phyloP scores from a whole-genome alignment of 2,113 vertebrate genomes.

The Datnioides undecimradiatus region DNA sequence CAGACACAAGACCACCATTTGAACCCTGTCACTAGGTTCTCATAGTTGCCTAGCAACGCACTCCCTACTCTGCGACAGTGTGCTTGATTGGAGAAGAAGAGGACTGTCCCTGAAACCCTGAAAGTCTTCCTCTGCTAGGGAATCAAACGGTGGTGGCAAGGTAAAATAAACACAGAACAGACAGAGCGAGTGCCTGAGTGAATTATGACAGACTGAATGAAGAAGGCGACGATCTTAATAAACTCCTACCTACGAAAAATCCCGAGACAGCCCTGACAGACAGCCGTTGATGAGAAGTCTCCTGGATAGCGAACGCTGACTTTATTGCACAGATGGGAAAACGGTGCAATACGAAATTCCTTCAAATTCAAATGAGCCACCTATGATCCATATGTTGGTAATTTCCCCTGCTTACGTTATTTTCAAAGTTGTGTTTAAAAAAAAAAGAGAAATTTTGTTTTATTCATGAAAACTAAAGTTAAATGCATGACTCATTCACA shows the following conservation, averaged over 20 bases:
- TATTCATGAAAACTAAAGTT: constrained; percentile 16
- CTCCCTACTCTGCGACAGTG: constrained; percentile 71
- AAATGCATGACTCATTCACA: constrained; percentile 42
- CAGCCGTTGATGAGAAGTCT: constrained; percentile 14
- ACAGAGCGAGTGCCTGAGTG: constrained; percentile 22
- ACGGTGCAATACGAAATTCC: not conserved
- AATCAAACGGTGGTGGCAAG: constrained; percentile 72
- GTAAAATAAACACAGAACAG: constrained; percentile 65
- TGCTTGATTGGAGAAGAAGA: constrained; percentile 78
- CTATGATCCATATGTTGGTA: not conserved
- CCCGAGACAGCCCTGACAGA: constrained; percentile 14
- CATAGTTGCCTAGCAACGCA: constrained; percentile 86
- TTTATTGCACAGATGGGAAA: constrained; percentile 3
- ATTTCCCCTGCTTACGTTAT: not conserved
- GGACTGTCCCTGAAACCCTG: constrained; percentile 76
- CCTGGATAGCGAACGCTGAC: not conserved
- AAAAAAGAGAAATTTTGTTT: not conserved
- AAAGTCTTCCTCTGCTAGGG: constrained; percentile 75
- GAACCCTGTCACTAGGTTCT: constrained; percentile 77
- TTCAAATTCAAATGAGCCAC: not conserved
- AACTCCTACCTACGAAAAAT: constrained; percentile 38
- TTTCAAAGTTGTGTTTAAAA: constrained; percentile 1
- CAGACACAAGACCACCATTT: constrained; percentile 72
- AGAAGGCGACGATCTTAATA: constrained; percentile 43
- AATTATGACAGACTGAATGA: constrained; percentile 47